Evolutionary conservation across 2,888 invertebrate species (phyloP), one percentile per base, ranked within the genome.

Genomic region (Synanthedon andrenaeformis): DNA sequence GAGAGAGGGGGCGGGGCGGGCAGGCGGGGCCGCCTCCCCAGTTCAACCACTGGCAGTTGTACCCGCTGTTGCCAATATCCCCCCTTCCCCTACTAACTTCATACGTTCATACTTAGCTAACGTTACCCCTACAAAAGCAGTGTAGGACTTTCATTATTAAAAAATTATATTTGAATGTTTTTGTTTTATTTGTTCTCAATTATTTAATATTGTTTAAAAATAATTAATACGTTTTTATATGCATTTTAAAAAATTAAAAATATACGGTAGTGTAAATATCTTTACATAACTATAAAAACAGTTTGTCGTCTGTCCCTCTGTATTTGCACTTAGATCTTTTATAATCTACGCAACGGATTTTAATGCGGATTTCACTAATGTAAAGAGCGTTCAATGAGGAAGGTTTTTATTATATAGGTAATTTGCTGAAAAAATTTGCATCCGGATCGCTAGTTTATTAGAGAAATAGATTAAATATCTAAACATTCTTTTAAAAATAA

Each of bases 21-120:
- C 57, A 61, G 65, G 61, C 60, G 64, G 59, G 62, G 65, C 66
- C 67, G 68, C 74, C 67, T 71, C 74, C 78, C 67, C 12, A 45
- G 62, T 63, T 62, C 80, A 71, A 65, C 79, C 82, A 81, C 77
- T 81, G 70, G 74, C 70, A 72, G 75, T 70, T 64, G 75, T 73
- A 71, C 82, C 83, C 80, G 82, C 83, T 79, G 81, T 75, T 77
- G 72, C 79, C 72, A 65, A 57, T 59, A 61, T 64, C 68, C 63
- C 66, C 67, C 69, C 61, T 66, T 69, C 74, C 72, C 64, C 35
- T 35, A 35, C 35, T 72, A 67, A 63, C 61, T 61, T 60, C 62
- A 58, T 35, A 35, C 35, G 60, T 61, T 60, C 62, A 58, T 35
- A 35, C 35, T 35, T 35, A 35, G 35, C 35, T 45, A 45, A 45